Evolutionary conservation across 2,888 invertebrate species (phyloP), one percentile per base, ranked within the genome.

Genomic region (Lasioglossum marginatum): DNA sequence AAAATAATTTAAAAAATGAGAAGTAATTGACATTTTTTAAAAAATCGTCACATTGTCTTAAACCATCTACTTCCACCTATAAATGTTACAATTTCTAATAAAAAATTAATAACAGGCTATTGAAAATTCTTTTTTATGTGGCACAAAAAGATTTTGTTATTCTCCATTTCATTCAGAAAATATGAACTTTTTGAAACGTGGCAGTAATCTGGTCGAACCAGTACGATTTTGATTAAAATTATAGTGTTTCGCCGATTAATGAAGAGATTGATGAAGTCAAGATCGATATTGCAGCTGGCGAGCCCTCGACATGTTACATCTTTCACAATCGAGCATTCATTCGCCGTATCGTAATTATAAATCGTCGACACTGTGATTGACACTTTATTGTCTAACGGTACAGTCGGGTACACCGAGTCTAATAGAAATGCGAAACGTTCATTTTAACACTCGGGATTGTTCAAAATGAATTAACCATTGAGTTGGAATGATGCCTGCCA

Each of bases 371-470:
- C 23, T 34, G 34, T 48, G 70, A 81, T 76, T 27, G 76, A 60
- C 70, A 16, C 27, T 76, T 76, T 57, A 43, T 81, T 60, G 40
- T 60, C 60, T 72, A 77, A 81, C 81, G 81, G 81, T 73, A 76
- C 19, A 12, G 45, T 34, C 19, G 3, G 37, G 8, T 37, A 70
- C 37, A n/a, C 37, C 12, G 4, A 12, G 23, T 40, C 37, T 23
- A 70, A 70, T 34, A 70, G 23, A 40, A n/a, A 43, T 57, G 71
- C 66, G 71, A 79, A 79, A 88, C 77, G 23, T 70, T 70, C 40
- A 12, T 70, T 70, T 70, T 23, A n/a, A 12, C 10, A 23, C 23
- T n/a, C 14, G 14, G 12, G 40, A 70, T 70, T 70, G 37, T 23
- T 70, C 34, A 37, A 37, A 70, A 70, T 40, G 68, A 70, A 70